Base-by-base conservation (phyloP, 2,113 vertebrate species). In the Parus major region DNA sequence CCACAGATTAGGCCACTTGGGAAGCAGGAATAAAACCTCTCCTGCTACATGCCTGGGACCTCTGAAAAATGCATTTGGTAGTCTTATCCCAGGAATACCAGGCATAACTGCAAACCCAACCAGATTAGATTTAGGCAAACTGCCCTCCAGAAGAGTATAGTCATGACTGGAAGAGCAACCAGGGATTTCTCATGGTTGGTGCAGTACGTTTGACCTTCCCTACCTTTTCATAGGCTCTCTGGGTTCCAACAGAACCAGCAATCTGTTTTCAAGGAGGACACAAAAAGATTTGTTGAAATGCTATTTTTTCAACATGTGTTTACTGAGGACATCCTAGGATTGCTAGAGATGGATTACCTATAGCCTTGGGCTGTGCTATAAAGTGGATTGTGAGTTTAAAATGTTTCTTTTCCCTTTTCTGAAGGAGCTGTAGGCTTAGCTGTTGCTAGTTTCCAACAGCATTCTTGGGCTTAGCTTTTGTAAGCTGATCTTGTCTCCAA, bases 361-460 rank as follows among this genome's bases (percentile, higher is more conserved):
- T 20, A 55, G 81, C 55, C 89, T 88, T 80, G 82, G 66, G 87
- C 78, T 83, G 66, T 4, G 6, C 59, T 82, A 46, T 92, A 53
- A 95, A 95, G 63, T 35, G 53, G 49, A 66, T 86, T 82, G 47
- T 61, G 78, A 89, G 59, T 92, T 95, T 59, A 42, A 86, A 82
- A 72, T 68, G 22, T 76, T 93, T 84, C 61, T 80, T 18, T 66
- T 88, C 79, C 50, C 20, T 82, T 92, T 93, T 70, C 68, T 66
- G 39, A 90, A 82, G 90, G 66, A 95, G 9, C 18, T 69, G 11
- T 39, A 77, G 80, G 22, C 35, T 94, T 91, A 82, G 65, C 39
- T 80, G 49, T 60, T 57, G 50, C 55, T 90, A 72, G 36, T 80
- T 95, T 82, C 55, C 60, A 82, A 41, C 33, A 76, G 84, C 0